Conservation (phyloP, 2,113 vertebrate genomes). For the Lagopus muta region DNA sequence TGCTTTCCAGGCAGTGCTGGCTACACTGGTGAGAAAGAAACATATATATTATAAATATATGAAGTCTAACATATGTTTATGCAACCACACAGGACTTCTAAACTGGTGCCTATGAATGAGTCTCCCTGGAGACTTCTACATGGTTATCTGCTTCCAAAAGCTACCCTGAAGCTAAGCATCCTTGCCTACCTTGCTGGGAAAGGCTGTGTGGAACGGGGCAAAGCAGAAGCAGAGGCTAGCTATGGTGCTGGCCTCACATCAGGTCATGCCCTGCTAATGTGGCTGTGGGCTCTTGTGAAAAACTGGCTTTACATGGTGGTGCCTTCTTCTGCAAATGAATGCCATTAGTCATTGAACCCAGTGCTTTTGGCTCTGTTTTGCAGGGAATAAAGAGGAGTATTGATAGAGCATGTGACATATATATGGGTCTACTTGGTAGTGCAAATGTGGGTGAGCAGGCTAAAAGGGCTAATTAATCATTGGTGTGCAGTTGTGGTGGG, state of each 20-base stretch:
- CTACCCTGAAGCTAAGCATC: neutral
- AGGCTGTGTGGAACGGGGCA: neutral
- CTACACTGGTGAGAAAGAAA: conserved; percentile 10
- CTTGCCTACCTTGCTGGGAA: neutral
- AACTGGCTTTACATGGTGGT: rapidly evolving
- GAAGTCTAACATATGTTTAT: neutral
- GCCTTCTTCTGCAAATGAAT: neutral
- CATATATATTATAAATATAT: neutral
- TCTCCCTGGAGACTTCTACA: neutral
- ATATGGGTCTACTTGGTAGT: neutral
- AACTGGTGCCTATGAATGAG: neutral
- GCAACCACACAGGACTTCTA: neutral
- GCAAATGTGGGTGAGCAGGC: neutral
- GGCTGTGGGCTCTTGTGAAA: neutral
- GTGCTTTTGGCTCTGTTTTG: neutral
- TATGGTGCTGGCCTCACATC: neutral
- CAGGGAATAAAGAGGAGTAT: neutral
- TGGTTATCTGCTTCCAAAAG: neutral
- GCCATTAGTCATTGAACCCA: neutral
- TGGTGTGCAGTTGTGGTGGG: neutral
- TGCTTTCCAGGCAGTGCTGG: neutral
- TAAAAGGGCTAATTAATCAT: neutral
- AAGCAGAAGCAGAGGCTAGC: neutral
- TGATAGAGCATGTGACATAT: too few species aligned
- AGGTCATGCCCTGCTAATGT: neutral